Conservation (phyloP, 2,888 invertebrate genomes). For the Priapulus caudatus region DNA sequence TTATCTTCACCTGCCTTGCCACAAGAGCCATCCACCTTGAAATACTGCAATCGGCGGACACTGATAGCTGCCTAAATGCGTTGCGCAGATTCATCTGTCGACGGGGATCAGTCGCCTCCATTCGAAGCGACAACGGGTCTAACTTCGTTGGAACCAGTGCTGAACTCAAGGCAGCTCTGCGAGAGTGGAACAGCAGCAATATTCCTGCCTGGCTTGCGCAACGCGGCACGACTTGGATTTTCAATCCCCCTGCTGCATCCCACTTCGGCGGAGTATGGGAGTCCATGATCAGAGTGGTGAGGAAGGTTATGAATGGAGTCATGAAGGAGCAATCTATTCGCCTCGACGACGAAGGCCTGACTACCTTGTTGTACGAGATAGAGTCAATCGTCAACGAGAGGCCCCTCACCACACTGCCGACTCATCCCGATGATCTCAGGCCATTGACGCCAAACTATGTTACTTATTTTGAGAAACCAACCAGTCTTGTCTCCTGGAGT, state of each 20-base stretch:
- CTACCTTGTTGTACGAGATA: constrained; percentile 17
- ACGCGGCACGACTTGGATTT: constrained; percentile 15
- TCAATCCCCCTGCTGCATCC: no score
- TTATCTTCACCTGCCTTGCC: no score
- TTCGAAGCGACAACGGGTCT: no score
- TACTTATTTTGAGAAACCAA: constrained; percentile 11
- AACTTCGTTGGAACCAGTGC: no score
- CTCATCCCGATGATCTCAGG: constrained; percentile 13
- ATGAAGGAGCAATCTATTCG: constrained; percentile 9
- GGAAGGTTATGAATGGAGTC: constrained; percentile 16
- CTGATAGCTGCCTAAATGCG: no score
- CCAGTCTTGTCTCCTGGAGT: constrained; percentile 13
- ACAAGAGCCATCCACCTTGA: no score
- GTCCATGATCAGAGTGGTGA: constrained; percentile 15
- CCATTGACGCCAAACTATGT: constrained; percentile 19
- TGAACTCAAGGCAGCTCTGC: no score
- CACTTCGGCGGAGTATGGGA: constrained; percentile 21
- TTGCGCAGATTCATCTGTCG: no score
- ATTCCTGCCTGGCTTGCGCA: no score
- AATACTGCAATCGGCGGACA: no score
- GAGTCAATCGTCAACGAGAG: constrained; percentile 17
- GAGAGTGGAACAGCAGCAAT: no score
- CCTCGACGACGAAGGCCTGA: constrained; percentile 17
- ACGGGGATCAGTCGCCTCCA: no score
- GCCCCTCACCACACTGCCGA: constrained; percentile 15